Evolutionary conservation across 2,797 vertebrate species (phyloP), one percentile per base, ranked within the genome.

Genomic region (Sandelia bainsii): DNA sequence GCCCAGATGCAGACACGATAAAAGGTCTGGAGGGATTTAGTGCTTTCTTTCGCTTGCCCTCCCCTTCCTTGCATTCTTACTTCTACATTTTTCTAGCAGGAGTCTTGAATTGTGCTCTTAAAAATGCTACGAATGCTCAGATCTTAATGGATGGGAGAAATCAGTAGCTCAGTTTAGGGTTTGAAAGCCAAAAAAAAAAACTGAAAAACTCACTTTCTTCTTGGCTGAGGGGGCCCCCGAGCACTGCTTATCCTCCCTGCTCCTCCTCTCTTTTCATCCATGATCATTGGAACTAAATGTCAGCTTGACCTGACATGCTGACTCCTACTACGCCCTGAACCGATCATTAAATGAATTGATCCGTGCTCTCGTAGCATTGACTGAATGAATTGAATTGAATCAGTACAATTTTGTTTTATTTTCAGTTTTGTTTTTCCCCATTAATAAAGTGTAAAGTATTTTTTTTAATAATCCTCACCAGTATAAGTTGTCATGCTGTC

Each of bases 1-100:
- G 92, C 93, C 94, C 93, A 94, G 93, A 94, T 90, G 87, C 83
- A 90, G 89, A 89, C 89, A 79, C 67, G 83, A 93, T 93, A 93
- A 94, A 93, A 82, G 85, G 83, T 87, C 93, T 86, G 69, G 65
- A 10, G 90, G 87, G 91, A 93, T 89, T 91, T 75, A 66, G 51
- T 66, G 60, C 72, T 32, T 54, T 69, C 46, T 46, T 32, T 60
- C 53, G 20, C 66, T 69, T 59, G 49, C n/a, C 60, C 50, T 44
- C 13, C 59, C 58, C 63, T 32, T 57, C 44, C 64, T 65, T 51
- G 22, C 69, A 10, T 76, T 83, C 78, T 75, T 54, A 70, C 76
- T 80, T 80, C 74, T 46, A 40, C 48, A 59, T 70, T 80, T 83
- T 86, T 79, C 68, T 62, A 66, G 48, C 62, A 64, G 16, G 77